A percentile compares a stretch with the other conserved stretches of the same genome.
Evolutionary conservation across 1,140 invertebrate species (phyloP).

Genomic region (Phthorimaea operculella): DNA sequence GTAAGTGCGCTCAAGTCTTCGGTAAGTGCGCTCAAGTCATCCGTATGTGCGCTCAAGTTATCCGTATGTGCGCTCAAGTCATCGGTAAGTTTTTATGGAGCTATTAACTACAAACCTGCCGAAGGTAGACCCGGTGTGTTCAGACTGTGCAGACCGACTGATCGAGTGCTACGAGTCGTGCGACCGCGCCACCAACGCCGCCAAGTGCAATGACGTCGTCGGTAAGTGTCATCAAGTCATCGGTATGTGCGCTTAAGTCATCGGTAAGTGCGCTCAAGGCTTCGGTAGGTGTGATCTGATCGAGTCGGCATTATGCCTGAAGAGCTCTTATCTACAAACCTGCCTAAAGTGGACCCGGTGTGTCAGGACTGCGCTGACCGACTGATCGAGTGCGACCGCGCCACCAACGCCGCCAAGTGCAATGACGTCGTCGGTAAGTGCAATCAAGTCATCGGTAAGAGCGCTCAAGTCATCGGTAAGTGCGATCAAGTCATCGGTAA

Average conservation of each 20-base stretch:
- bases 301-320: too few species aligned
- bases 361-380: constrained; percentile 33
- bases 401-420: constrained; percentile 12
- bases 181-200: constrained; percentile 7
- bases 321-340: constrained; percentile 41
- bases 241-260: too few species aligned
- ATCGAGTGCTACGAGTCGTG: constrained; percentile 36
- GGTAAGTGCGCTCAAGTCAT: constrained; percentile 18
- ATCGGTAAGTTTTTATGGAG: too few species aligned
- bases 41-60: constrained; percentile 28
- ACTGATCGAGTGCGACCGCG: constrained; percentile 31
- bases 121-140: constrained; percentile 40
- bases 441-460: too few species aligned
- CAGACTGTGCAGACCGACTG: constrained; percentile 29
- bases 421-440: too few species aligned
- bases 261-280: too few species aligned
- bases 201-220: constrained; percentile 6
- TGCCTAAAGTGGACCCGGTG: constrained; percentile 39
- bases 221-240: too few species aligned
- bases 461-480: too few species aligned
- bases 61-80: too few species aligned
- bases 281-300: too few species aligned
- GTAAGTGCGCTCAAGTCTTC: constrained; percentile 37
- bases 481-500: too few species aligned
- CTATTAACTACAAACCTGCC: constrained; percentile 40